phyloP scores from a whole-genome alignment of 2,888 invertebrate genomes.

The Seira ritae region DNA sequence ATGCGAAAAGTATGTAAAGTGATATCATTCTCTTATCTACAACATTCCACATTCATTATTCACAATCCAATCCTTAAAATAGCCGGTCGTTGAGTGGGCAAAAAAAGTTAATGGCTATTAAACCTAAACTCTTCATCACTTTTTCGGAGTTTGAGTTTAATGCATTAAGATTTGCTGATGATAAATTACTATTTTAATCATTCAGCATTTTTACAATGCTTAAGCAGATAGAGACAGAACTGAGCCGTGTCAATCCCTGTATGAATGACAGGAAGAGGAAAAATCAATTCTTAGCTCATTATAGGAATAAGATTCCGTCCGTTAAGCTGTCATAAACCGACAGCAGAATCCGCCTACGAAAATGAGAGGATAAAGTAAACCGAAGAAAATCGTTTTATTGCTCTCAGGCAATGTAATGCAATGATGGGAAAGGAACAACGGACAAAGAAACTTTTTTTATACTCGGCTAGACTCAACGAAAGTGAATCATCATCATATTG shows the following conservation, averaged over 20 bases:
- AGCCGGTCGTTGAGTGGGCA: neutral
- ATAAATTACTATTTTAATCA: neutral
- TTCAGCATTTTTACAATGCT: slow-evolving; percentile 1
- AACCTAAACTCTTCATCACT: too few relatives aligned
- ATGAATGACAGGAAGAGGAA: too few relatives aligned
- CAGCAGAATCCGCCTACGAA: neutral
- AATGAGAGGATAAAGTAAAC: neutral
- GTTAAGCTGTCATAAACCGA: neutral
- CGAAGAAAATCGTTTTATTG: neutral
- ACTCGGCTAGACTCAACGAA: too few relatives aligned
- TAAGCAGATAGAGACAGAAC: neutral
- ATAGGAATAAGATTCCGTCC: neutral
- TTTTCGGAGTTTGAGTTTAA: too few relatives aligned
- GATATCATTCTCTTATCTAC: slow-evolving; percentile 17
- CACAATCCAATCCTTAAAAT: neutral
- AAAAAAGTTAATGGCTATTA: slow-evolving; percentile 6
- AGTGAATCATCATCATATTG: neutral
- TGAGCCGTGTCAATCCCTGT: too few relatives aligned
- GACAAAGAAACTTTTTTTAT: neutral
- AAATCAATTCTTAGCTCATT: too few relatives aligned
- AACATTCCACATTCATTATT: slow-evolving; percentile 10
- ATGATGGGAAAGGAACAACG: neutral
- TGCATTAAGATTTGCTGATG: too few relatives aligned
- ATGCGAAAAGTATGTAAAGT: slow-evolving; percentile 21
- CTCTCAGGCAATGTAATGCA: too few relatives aligned